Percentiles rank a stretch among this genome's conserved stretches.
These are phyloP conservation scores for Omphaloscelis lunosa DNA, from an alignment of 2,888 invertebrate species.

Conservation along the genomic window DNA sequence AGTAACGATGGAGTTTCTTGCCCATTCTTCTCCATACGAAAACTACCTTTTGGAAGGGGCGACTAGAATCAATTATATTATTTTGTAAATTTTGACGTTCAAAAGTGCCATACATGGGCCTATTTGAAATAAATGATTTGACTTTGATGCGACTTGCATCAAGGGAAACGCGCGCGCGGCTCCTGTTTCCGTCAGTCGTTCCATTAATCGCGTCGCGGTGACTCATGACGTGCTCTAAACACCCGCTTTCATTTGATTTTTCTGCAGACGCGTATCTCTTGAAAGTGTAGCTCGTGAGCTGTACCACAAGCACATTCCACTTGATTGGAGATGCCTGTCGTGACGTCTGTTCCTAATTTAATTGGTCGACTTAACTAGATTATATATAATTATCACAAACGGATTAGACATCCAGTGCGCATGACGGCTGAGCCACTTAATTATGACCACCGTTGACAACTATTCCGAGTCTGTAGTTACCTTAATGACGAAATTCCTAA, in stretches of 20 bases:
- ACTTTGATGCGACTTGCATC: not conserved
- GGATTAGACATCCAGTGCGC: not conserved
- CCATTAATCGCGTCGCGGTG: too few species aligned
- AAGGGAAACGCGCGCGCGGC: not conserved
- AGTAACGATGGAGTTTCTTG: too few species aligned
- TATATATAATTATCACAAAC: not conserved
- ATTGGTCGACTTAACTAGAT: not conserved
- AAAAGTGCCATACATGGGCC: too few species aligned
- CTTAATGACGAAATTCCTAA: not conserved
- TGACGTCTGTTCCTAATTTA: not conserved
- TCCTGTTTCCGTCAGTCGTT: not conserved
- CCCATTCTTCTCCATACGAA: too few species aligned
- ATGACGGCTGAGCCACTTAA: not conserved
- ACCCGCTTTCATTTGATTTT: not conserved
- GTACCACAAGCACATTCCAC: not conserved
- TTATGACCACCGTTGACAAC: not conserved
- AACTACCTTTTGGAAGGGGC: too few species aligned
- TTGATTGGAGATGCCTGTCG: not conserved
- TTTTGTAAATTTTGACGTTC: too few species aligned
- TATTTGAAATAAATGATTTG: too few species aligned
- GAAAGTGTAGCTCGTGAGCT: not conserved
- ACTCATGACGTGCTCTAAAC: not conserved
- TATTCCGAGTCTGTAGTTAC: not conserved
- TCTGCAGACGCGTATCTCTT: not conserved
- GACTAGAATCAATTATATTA: too few species aligned